A percentile compares a stretch with the other conserved stretches of the same genome.
phyloP scores from a whole-genome alignment of 2,797 vertebrate genomes.

The Rhinella marina region DNA sequence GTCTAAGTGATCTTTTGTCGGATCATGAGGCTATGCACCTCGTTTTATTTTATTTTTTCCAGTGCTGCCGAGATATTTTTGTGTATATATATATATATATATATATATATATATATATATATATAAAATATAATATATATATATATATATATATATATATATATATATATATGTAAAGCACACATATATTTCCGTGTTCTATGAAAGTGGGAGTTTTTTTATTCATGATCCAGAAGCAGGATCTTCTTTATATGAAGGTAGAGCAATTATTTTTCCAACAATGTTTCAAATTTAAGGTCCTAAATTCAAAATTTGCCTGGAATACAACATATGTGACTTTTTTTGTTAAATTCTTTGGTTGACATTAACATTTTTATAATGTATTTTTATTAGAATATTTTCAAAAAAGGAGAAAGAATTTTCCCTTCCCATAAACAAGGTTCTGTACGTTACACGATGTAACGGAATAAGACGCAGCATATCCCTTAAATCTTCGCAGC shows the following conservation, averaged over 20 bases:
- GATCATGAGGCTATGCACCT: too few relatives aligned
- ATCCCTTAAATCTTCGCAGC: slow-evolving; percentile 28
- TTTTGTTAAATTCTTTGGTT: background rate
- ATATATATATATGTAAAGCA: too few relatives aligned
- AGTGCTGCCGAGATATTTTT: too few relatives aligned
- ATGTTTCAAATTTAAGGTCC: background rate
- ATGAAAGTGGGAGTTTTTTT: too few relatives aligned
- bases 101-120: too few relatives aligned
- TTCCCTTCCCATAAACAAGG: slow-evolving; percentile 5
- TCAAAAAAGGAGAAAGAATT: background rate
- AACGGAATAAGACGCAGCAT: background rate
- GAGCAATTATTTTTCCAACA: background rate
- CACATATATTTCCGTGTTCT: too few relatives aligned
- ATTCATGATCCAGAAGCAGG: background rate
- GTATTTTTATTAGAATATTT: background rate
- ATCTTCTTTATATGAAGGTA: background rate
- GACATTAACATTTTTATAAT: background rate
- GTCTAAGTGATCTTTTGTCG: too few relatives aligned
- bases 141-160: too few relatives aligned
- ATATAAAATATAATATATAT: too few relatives aligned
- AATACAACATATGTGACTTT: background rate
- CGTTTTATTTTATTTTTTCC: too few relatives aligned
- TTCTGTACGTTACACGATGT: background rate
- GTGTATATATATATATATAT: too few relatives aligned
- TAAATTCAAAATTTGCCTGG: background rate